A percentile compares a stretch with the other conserved stretches of the same genome.
These are phyloP conservation scores for Aegithalos caudatus DNA, from an alignment of 2,113 vertebrate genomes.

Conservation along the genomic window DNA sequence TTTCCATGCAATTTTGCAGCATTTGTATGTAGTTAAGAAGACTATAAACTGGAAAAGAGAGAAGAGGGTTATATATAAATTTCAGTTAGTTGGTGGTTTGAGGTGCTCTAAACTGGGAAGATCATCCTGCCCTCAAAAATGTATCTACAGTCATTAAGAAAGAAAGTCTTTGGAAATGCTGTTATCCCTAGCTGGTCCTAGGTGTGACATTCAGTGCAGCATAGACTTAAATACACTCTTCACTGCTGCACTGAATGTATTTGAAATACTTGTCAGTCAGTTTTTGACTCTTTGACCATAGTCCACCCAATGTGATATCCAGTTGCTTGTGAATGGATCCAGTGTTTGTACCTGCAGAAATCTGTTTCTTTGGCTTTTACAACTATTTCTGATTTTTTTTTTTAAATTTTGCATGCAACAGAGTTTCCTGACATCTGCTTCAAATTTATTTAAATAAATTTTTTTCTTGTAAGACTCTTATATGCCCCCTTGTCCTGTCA, in stretches of 20 bases:
- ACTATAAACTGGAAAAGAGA: background rate
- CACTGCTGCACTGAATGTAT: background rate
- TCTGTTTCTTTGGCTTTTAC: constrained; percentile 40
- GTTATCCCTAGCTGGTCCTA: background rate
- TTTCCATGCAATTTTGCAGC: background rate
- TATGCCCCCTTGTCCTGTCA: constrained; percentile 65
- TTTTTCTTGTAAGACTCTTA: constrained; percentile 59
- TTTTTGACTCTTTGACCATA: background rate
- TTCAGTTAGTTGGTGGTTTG: background rate
- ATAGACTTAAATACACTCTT: background rate
- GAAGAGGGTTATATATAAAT: background rate
- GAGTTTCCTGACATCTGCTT: constrained; percentile 74
- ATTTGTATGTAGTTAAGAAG: background rate
- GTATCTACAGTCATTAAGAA: background rate
- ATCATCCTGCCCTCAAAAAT: background rate
- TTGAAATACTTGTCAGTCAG: background rate
- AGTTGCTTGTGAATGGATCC: constrained; percentile 54
- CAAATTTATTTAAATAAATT: constrained; percentile 58
- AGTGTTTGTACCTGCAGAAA: constrained; percentile 62
- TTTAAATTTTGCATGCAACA: constrained; percentile 10
- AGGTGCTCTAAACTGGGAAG: background rate
- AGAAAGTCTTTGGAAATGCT: background rate
- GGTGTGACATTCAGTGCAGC: background rate
- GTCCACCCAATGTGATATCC: background rate
- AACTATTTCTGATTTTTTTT: constrained; percentile 18